Conservation (phyloP, 2,113 vertebrate species). For the Hepsetus odoe region DNA sequence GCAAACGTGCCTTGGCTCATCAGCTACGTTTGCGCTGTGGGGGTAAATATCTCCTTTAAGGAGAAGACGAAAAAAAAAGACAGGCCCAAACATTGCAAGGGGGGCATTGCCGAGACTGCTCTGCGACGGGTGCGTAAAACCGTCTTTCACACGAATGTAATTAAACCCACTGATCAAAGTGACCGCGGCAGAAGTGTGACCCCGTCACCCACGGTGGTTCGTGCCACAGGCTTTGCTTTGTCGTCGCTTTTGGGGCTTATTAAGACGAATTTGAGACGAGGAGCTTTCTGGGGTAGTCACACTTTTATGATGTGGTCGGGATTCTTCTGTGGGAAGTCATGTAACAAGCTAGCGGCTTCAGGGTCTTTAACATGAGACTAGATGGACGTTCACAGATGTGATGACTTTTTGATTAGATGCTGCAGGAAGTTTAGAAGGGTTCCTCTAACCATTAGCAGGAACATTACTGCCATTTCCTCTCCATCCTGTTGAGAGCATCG, state of each 20-base stretch:
- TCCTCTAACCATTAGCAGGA: no score
- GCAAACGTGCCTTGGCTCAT: neutral
- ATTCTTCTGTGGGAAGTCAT: constrained; percentile 25
- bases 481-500: no score
- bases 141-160: constrained; percentile 21
- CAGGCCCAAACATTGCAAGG: constrained; percentile 20
- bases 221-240: neutral
- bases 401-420: no score
- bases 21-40: neutral
- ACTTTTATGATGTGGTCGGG: constrained; percentile 44
- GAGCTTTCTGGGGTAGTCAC: neutral
- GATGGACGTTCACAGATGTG: neutral
- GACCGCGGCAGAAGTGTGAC: constrained; percentile 6
- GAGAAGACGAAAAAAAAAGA: neutral
- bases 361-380: neutral
- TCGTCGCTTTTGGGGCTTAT: constrained; percentile 45
- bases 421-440: neutral
- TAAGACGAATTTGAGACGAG: constrained; percentile 31
- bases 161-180: constrained; percentile 51
- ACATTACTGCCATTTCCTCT: no score
- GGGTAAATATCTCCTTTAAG: neutral
- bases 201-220: neutral
- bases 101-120: constrained; percentile 9
- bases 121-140: neutral
- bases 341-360: neutral